phyloP scores from a whole-genome alignment of 2,797 vertebrate genomes.

The Tarsius wallacei region DNA sequence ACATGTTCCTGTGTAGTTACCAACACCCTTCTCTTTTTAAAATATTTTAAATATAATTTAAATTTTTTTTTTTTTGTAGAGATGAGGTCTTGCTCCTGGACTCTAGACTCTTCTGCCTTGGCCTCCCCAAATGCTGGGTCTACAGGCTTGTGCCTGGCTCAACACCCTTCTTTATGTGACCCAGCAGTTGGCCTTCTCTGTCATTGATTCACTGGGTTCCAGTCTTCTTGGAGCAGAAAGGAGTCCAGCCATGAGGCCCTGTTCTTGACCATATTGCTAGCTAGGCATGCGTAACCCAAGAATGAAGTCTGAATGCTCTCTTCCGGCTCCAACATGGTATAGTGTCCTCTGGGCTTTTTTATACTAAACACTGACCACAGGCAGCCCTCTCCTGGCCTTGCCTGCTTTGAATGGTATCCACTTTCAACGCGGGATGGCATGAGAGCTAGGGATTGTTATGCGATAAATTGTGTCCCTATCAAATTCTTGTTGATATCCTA shows the following conservation, averaged over 20 bases:
- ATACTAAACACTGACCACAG: background rate
- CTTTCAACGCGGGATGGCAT: background rate
- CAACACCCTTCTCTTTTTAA: background rate
- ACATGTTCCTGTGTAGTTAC: background rate
- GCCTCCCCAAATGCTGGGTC: no score
- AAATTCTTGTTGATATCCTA: background rate
- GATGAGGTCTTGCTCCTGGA: no score
- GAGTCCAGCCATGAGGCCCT: background rate
- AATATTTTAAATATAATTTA: no score
- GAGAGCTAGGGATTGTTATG: background rate
- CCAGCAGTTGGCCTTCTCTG: background rate
- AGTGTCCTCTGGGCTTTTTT: background rate
- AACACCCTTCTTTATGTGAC: background rate
- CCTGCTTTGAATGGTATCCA: background rate
- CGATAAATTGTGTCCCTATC: background rate
- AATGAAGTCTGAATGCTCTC: background rate
- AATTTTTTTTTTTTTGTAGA: no score
- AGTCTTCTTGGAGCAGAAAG: background rate
- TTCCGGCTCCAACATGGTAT: fast-evolving
- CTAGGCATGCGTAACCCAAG: background rate
- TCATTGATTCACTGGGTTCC: background rate
- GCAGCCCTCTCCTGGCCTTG: background rate
- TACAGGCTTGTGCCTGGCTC: no score
- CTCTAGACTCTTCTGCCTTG: no score
- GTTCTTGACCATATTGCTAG: background rate